Evolutionary conservation across 1,140 invertebrate genomes (phyloP).

Genomic region (Drosophila erecta): DNA sequence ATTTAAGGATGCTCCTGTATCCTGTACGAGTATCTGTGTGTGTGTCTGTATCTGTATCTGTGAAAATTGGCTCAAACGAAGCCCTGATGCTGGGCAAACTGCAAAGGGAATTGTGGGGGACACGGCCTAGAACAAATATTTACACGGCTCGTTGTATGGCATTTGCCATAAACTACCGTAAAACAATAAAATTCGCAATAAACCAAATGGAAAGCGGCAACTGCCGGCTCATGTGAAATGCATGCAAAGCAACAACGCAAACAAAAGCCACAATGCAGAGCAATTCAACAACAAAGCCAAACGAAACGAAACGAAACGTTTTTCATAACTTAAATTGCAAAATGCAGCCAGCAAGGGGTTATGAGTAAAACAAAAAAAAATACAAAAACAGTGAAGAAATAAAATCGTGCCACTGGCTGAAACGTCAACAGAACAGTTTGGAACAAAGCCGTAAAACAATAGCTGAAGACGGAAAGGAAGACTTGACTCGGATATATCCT

Average conservation of each 20-base stretch:
- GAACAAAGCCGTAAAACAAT: slow-evolving; percentile 38
- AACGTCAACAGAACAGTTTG: slow-evolving; percentile 55
- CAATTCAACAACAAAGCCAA: slow-evolving; percentile 46
- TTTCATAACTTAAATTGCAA: slow-evolving; percentile 78
- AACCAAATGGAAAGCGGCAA: slow-evolving; percentile 75
- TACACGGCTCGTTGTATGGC: slow-evolving; percentile 60
- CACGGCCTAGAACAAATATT: slow-evolving; percentile 59
- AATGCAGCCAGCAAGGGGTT: slow-evolving; percentile 23
- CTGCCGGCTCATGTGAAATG: slow-evolving; percentile 74
- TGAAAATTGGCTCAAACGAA: slow-evolving; percentile 30
- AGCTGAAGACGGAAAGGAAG: slow-evolving; percentile 6
- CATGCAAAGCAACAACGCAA: slow-evolving; percentile 59
- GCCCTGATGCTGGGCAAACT: slow-evolving; percentile 1
- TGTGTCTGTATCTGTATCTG: slow-evolving; percentile 33
- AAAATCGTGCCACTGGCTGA: slow-evolving; percentile 46
- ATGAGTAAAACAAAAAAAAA: slow-evolving; percentile 6
- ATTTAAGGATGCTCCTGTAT: slow-evolving; percentile 42
- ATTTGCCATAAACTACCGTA: slow-evolving; percentile 72
- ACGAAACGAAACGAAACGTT: slow-evolving; percentile 33
- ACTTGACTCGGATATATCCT: slow-evolving; percentile 3
- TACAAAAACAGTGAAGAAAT: slow-evolving; percentile 1
- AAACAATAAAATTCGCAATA: slow-evolving; percentile 82
- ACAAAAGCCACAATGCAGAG: slow-evolving; percentile 52
- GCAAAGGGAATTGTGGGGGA: neutral
- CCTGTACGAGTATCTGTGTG: neutral